A percentile compares a stretch with the other conserved stretches of the same genome.
Evolutionary conservation across 2,797 vertebrate genomes (phyloP).

Genomic region (Gallinago solitaria): DNA sequence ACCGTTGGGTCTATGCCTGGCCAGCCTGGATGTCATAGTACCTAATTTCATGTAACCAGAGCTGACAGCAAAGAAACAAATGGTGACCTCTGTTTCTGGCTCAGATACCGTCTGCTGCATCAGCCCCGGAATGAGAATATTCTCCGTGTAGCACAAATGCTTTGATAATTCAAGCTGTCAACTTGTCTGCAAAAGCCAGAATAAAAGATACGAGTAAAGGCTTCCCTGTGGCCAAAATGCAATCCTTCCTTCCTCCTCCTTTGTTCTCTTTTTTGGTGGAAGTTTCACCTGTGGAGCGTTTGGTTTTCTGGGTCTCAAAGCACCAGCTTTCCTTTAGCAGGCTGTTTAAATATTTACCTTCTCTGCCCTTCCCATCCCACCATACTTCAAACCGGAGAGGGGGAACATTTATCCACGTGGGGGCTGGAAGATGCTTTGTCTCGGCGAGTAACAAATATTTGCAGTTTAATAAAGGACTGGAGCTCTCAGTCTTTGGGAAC

Average conservation of each 20-base stretch:
- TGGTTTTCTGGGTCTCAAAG: conserved; percentile 11
- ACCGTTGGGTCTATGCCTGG: background rate
- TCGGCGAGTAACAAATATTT: conserved; percentile 19
- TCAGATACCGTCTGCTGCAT: background rate
- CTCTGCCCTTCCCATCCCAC: conserved; percentile 3
- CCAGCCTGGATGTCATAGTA: background rate
- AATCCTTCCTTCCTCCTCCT: background rate
- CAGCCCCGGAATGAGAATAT: background rate
- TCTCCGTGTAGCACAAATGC: background rate
- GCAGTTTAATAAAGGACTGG: background rate
- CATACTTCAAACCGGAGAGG: background rate
- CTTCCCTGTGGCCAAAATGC: background rate
- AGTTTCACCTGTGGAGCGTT: conserved; percentile 14
- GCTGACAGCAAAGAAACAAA: conserved; percentile 14
- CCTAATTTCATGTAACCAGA: background rate
- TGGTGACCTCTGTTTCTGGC: background rate
- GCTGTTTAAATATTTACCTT: conserved; percentile 54
- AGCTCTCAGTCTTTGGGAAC: conserved; percentile 19
- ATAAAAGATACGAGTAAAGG: background rate
- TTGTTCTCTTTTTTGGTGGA: background rate
- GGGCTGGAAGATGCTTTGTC: background rate
- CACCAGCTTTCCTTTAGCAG: background rate
- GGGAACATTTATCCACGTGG: background rate
- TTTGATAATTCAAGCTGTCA: conserved; percentile 29
- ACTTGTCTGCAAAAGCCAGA: background rate